Base-by-base conservation (phyloP, 2,888 invertebrate species). In the Phytoseiulus persimilis region DNA sequence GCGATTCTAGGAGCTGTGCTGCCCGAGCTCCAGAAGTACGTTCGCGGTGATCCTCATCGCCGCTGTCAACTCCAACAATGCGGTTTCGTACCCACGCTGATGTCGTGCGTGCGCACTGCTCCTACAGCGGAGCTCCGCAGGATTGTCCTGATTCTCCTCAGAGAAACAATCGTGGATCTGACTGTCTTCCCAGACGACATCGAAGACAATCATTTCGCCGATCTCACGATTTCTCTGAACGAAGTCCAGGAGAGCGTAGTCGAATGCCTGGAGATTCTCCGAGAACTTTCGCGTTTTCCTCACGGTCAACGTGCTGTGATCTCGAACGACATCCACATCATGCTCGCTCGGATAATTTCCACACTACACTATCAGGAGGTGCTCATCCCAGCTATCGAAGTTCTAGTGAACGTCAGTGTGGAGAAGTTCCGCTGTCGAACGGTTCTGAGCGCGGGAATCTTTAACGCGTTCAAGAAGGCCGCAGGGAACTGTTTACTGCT, bases 81-180 rank as follows among this genome's bases (percentile, higher is more conserved):
- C 18, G 87, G 87, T 33, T 45, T 87, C 33, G 87, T 87, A 11
- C 87, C 87, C 28, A 45, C 45, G 87, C 9, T 87, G 32, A 32
- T 87, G 87, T 39, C 87, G 28, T 87, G 87, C 31, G 45, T 87
- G n/a, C 32, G 45, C n/a, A 87, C 87, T 0, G 87, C 87, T n/a
- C 87, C 87, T 2, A 28, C 14, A 2, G 5, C 31, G 6, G 39
- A 87, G 6, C 31, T 33, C 31, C 32, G 32, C 0, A 31, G n/a
- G 39, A 31, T 33, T 0, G 87, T 87, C 5, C n/a, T 87, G 5
- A 6, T 1, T 6, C 32, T 45, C n/a, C 87, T 87, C 6, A 33
- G 87, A 23, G 87, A 87, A 33, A 11, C 33, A 23, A 6, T 45
- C 39, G 33, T 23, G 9, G 33, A 87, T 14, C 33, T 87, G 11